Conservation (phyloP, 2,888 invertebrate species). For the Clusia tigrina region DNA sequence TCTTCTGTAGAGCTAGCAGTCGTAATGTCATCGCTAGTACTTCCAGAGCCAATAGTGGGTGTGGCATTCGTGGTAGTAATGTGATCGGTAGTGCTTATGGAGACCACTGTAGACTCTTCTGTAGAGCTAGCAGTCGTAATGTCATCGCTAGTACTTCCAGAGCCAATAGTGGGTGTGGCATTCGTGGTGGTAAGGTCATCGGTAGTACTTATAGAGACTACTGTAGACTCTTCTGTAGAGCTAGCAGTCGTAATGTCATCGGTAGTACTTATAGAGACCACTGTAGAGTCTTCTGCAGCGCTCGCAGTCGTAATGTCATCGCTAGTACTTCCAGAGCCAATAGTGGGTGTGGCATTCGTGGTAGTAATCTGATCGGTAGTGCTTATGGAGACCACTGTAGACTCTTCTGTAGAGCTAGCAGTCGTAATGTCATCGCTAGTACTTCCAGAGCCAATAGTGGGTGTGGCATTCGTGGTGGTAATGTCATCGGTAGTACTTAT, state of each 20-base stretch:
- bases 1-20: no score
- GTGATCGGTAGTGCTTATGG: no score
- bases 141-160: no score
- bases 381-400: not conserved
- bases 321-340: no score
- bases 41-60: no score
- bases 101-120: no score
- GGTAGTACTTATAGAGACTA: not conserved
- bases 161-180: not conserved
- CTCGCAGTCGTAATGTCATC: no score
- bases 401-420: not conserved
- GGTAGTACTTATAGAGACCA: not conserved
- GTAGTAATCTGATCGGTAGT: not conserved
- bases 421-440: not conserved
- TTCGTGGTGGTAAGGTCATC: not conserved
- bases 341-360: not conserved
- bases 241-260: not conserved
- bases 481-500: not conserved
- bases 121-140: no score
- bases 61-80: conserved; percentile 11
- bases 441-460: not conserved
- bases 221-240: not conserved
- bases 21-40: no score
- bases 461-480: not conserved
- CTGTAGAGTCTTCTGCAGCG: not conserved